phyloP scores from a whole-genome alignment of 2,113 vertebrate species.

The Trematocara macrostoma region DNA sequence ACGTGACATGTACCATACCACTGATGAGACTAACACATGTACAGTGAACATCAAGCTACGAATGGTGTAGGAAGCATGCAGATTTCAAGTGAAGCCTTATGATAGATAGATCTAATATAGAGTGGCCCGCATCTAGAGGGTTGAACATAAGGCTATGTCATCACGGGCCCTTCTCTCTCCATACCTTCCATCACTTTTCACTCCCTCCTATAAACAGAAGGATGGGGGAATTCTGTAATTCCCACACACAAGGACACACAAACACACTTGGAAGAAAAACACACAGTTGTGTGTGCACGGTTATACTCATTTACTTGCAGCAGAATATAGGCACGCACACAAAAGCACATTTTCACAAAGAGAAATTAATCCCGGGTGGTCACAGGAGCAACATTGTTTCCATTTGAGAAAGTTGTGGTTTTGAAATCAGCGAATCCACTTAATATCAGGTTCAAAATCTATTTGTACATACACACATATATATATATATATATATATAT shows the following conservation, averaged over 20 bases:
- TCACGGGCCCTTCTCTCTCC: conserved; percentile 52
- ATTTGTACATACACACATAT: neutral
- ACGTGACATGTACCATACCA: conserved; percentile 46
- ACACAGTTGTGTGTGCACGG: neutral
- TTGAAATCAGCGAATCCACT: conserved; percentile 35
- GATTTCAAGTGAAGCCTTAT: conserved; percentile 33
- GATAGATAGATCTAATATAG: conserved; percentile 69
- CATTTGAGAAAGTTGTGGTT: conserved; percentile 55
- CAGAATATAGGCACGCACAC: neutral
- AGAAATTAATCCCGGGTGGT: conserved; percentile 57
- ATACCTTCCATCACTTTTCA: conserved; percentile 58
- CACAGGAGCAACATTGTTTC: conserved; percentile 41
- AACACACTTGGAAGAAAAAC: neutral
- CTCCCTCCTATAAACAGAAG: conserved; percentile 51
- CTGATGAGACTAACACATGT: conserved; percentile 65
- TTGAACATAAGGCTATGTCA: conserved; percentile 66
- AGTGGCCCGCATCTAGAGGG: conserved; percentile 43
- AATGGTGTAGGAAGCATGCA: conserved; percentile 31
- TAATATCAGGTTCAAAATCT: neutral
- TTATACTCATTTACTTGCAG: conserved; percentile 9
- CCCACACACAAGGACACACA: conserved; percentile 34
- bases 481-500: too few relatives aligned
- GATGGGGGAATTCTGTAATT: conserved; percentile 38
- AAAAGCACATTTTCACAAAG: conserved; percentile 40
- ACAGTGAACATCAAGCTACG: conserved; percentile 34